Percentiles rank a stretch among this genome's conserved stretches.
These are phyloP conservation scores for Thaleichthys pacificus DNA, from an alignment of 2,797 vertebrate species.

Conservation along the genomic window DNA sequence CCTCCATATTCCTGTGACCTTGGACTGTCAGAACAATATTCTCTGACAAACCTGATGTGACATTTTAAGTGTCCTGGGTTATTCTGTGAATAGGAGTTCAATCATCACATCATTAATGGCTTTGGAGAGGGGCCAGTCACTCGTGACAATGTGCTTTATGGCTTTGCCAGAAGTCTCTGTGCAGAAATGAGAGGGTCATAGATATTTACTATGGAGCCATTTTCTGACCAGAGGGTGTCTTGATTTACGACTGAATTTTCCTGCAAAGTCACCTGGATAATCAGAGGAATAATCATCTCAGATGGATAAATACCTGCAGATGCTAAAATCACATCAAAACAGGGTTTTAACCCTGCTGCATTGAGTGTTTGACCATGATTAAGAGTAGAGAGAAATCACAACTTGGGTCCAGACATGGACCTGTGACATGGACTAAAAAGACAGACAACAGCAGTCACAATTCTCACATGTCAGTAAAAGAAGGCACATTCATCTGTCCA, in stretches of 20 bases:
- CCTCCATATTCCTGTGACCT: conserved; percentile 84
- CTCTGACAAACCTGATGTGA: conserved; percentile 89
- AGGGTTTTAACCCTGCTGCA: neutral
- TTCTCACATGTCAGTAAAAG: too few relatives aligned
- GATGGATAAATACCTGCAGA: conserved; percentile 66
- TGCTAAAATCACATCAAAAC: conserved; percentile 26
- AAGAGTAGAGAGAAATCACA: neutral
- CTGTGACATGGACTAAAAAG: neutral
- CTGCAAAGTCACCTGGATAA: conserved; percentile 82
- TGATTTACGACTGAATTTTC: conserved; percentile 90
- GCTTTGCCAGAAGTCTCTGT: conserved; percentile 85
- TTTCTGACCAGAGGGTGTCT: conserved; percentile 83
- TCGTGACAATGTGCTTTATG: conserved; percentile 88
- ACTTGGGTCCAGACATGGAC: neutral
- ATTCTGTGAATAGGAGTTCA: conserved; percentile 85
- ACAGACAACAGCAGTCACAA: neutral
- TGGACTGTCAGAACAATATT: conserved; percentile 78
- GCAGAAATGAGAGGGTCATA: conserved; percentile 88
- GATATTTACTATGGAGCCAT: conserved; percentile 92
- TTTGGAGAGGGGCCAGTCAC: conserved; percentile 81
- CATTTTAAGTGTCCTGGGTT: conserved; percentile 91
- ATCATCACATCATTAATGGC: conserved; percentile 74
- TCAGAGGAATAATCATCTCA: conserved; percentile 82
- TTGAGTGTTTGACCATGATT: too few relatives aligned
- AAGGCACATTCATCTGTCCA: neutral